Conservation (phyloP, 2,113 vertebrate species). For the Vulpes lagopus region DNA sequence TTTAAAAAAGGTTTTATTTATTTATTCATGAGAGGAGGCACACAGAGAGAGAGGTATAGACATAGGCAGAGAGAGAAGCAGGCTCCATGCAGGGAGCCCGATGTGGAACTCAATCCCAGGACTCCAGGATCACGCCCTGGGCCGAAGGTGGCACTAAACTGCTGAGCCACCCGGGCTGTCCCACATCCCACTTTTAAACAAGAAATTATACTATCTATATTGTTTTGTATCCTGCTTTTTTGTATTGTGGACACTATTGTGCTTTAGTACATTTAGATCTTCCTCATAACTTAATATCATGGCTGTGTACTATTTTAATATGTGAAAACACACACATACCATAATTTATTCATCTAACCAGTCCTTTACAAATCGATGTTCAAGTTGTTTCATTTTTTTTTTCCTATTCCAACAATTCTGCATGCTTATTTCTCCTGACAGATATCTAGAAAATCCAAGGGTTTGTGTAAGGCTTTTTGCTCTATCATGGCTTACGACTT, state of each 20-base stretch:
- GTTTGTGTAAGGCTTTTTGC: not conserved
- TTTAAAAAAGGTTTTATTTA: no score
- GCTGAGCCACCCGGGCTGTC: no score
- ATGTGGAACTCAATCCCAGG: no score
- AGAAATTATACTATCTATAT: not conserved
- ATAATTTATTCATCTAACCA: not conserved
- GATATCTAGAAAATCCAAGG: conserved; percentile 7
- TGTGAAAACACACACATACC: not conserved
- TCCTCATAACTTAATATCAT: conserved; percentile 36
- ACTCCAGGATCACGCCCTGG: no score
- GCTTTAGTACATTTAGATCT: not conserved
- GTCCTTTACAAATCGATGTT: not conserved
- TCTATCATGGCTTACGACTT: not conserved
- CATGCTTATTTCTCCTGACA: conserved; percentile 42
- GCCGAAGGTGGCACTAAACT: no score
- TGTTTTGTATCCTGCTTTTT: not conserved
- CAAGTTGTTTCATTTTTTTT: not conserved
- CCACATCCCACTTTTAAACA: not conserved
- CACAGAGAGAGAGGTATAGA: no score
- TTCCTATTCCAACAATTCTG: not conserved
- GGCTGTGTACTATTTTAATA: not conserved
- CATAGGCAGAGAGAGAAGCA: no score
- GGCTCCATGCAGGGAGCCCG: no score
- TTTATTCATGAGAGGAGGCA: no score
- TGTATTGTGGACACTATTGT: not conserved